These are phyloP conservation scores for Antedon mediterranea DNA, from an alignment of 53 echinoderm and acorn worm genomes.

Conservation along the genomic window DNA sequence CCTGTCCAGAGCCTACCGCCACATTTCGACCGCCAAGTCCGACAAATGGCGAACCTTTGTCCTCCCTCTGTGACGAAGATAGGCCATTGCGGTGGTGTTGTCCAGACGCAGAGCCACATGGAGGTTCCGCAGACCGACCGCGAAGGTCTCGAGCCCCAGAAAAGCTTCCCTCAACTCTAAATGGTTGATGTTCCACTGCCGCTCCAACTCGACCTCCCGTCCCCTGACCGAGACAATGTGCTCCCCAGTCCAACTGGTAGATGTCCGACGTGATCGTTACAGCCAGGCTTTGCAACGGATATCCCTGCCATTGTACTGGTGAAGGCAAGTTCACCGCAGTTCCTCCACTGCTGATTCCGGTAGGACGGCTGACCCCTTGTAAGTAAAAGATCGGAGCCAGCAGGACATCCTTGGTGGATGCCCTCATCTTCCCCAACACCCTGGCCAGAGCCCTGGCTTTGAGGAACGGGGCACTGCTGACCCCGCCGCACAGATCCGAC, in stretches of 20 bases:
- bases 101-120: neutral
- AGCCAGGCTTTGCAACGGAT: neutral
- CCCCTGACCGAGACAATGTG: neutral
- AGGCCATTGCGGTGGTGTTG: neutral
- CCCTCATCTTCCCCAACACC: neutral
- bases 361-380: neutral
- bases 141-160: neutral
- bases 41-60: neutral
- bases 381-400: conserved; percentile 16
- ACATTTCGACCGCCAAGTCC: conserved; percentile 3
- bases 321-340: neutral
- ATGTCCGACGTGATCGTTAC: neutral
- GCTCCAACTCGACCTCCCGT: neutral
- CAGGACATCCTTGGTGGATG: conserved; percentile 5
- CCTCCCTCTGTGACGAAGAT: no score
- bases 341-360: neutral
- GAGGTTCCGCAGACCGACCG: neutral
- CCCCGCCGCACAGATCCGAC: neutral
- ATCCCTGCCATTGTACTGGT: neutral
- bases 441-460: neutral
- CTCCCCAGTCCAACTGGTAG: neutral
- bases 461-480: neutral
- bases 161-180: neutral
- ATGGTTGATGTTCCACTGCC: neutral
- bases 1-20: conserved; percentile 13